These are phyloP conservation scores for Hiodon tergisus DNA, from an alignment of 2,113 vertebrate genomes.

Conservation along the genomic window DNA sequence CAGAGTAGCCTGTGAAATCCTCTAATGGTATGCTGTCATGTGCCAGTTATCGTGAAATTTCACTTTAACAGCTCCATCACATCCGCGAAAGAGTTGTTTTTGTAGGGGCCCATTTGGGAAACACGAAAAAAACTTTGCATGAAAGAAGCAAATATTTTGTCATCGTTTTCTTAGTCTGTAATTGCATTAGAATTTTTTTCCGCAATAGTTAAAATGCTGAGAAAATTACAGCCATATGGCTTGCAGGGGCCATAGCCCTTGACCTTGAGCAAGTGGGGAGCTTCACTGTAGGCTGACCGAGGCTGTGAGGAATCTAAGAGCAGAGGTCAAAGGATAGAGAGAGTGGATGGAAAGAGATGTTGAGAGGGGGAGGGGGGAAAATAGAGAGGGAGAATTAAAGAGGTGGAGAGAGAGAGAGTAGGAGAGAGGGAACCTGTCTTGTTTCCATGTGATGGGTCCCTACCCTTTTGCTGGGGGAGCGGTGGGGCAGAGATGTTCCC, in stretches of 20 bases:
- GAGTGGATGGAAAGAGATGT: background rate
- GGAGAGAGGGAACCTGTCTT: background rate
- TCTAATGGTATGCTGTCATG: background rate
- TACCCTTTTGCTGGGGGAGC: background rate
- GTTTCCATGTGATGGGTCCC: background rate
- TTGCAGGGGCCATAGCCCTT: background rate
- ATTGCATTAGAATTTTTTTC: slow-evolving; percentile 24
- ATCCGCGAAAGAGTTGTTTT: background rate
- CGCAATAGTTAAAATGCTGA: slow-evolving; percentile 20
- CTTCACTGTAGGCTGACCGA: background rate
- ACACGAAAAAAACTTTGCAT: slow-evolving; percentile 8
- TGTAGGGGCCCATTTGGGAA: background rate
- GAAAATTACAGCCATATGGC: slow-evolving; percentile 28
- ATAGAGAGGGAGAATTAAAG: background rate
- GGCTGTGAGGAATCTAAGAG: background rate
- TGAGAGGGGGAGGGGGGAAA: background rate
- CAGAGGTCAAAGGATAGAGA: background rate
- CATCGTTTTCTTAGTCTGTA: slow-evolving; percentile 27
- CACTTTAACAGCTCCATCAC: background rate
- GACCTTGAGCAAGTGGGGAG: background rate
- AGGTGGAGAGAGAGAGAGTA: background rate
- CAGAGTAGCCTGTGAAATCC: background rate
- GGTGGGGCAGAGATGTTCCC: background rate
- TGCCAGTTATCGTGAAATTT: background rate
- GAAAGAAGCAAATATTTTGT: slow-evolving; percentile 15